Evolutionary conservation across 2,888 invertebrate species (phyloP), one percentile per base, ranked within the genome.

Genomic region (Dasypogon diadema): DNA sequence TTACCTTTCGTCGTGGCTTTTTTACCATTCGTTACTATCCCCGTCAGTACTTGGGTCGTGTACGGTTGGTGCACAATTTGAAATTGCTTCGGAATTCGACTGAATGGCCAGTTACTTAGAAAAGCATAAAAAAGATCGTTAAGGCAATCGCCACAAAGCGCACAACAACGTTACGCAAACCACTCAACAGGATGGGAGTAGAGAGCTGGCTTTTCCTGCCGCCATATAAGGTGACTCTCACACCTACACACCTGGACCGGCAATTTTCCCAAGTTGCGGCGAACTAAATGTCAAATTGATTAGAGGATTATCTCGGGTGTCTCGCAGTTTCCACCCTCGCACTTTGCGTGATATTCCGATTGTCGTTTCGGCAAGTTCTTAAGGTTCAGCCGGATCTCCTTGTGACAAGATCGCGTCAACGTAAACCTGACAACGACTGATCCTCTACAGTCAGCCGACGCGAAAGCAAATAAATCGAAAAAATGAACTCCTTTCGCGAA

Each of bases 361-460:
- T 46, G n/a, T 16, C 58, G 26, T 58, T 74, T 74, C 74, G 74
- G 74, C 58, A 18, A 74, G 60, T 46, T 74, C 74, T 46, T n/a
- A 74, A 74, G 65, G 10, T 34, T 34, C 22, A 42, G n/a, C 14
- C 55, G 42, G 56, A 37, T 37, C 48, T 42, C 58, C 46, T 55
- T 58, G 48, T 74, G 74, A 74, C 74, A 58, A 74, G 56, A 74
- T 74, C 74, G 74, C 58, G 74, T 74, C 74, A 74, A 8, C 54
- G 21, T 54, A 54, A 70, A 70, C 54, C 54, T 54, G 70, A 70
- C 70, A 70, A n/a, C 54, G 30, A 14, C 3, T 70, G 70, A 70
- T 70, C 70, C 54, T 70, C 70, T 30, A 42, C 54, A 30, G 34
- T 18, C 70, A 21, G 54, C 30, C 34, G 54, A 10, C 51, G 18